Evolutionary conservation across 37 sponge, comb jelly and placozoan species (phyloP).

Genomic region (Agelas oroides): DNA sequence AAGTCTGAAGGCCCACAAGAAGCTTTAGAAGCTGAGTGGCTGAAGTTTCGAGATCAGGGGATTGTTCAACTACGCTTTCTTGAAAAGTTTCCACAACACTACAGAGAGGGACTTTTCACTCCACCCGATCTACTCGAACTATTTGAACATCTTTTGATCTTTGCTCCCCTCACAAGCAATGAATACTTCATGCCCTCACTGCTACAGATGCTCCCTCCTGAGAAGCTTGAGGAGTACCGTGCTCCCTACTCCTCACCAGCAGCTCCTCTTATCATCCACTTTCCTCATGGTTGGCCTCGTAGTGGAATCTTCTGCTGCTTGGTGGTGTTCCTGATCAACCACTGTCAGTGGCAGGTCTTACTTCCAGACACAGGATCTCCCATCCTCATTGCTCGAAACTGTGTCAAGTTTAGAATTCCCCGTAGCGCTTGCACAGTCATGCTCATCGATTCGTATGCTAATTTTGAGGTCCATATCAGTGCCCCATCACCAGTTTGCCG

Average conservation of each 20-base stretch:
- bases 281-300: not conserved
- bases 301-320: not conserved
- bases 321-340: not conserved
- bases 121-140: not conserved
- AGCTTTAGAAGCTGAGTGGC: not conserved
- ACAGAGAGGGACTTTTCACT: not conserved
- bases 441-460: not conserved
- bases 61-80: not conserved
- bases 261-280: not conserved
- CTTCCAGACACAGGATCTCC: not conserved
- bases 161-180: not conserved
- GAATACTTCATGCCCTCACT: conserved; percentile 19
- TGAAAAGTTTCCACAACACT: not conserved
- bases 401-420: not conserved
- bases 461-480: not conserved
- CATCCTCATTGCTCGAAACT: not conserved
- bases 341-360: not conserved
- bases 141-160: not conserved
- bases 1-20: not conserved
- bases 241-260: too few relatives aligned
- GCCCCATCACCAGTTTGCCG: not conserved
- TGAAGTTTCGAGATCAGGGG: conserved; percentile 14
- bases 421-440: not conserved
- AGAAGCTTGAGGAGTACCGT: too few relatives aligned
- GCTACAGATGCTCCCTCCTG: not conserved